Evolutionary conservation across 2,888 invertebrate species (phyloP).

Genomic region (Habrosyne pyritoides): DNA sequence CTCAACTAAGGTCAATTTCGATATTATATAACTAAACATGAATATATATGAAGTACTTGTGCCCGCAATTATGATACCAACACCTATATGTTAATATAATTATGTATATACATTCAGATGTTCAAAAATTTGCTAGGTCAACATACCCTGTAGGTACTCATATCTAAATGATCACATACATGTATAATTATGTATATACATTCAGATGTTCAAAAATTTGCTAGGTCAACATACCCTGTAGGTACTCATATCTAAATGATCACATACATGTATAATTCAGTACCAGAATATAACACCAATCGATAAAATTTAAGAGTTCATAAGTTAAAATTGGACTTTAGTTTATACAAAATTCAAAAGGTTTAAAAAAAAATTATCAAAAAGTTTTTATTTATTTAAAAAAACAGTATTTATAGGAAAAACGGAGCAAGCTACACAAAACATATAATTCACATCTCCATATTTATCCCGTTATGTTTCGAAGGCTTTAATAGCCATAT

Average conservation of each 20-base stretch:
- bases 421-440: not conserved
- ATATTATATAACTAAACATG: constrained; percentile 40
- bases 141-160: not conserved
- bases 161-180: not conserved
- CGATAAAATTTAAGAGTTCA: not conserved
- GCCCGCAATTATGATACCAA: constrained; percentile 47
- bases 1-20: not conserved
- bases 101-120: not conserved
- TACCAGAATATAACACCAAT: not conserved
- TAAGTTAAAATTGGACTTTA: not conserved
- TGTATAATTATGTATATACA: not conserved
- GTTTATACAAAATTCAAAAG: not conserved
- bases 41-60: constrained; percentile 71
- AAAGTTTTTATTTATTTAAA: not conserved
- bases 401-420: not conserved
- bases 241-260: not conserved
- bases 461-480: not conserved
- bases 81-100: constrained; percentile 13
- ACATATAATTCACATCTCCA: not conserved
- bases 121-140: not conserved
- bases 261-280: not conserved
- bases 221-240: not conserved
- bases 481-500: not conserved
- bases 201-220: not conserved
- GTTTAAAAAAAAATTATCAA: not conserved